A percentile compares a stretch with the other conserved stretches of the same genome.
These are phyloP conservation scores for Myotis myotis DNA, from an alignment of 2,797 vertebrate species.

Conservation along the genomic window DNA sequence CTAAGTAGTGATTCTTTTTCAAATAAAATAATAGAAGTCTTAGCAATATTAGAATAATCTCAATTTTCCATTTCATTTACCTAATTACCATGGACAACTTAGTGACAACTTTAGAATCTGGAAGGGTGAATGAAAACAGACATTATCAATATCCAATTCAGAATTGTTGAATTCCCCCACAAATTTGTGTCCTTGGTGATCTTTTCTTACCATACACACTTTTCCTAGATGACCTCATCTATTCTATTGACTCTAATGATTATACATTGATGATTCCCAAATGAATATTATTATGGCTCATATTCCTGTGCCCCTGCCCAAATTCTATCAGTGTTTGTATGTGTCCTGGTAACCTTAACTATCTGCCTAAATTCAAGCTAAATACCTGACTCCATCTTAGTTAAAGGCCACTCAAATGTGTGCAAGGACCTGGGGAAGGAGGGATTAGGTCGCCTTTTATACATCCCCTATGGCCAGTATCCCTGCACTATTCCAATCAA, in stretches of 20 bases:
- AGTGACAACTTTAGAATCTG: neutral
- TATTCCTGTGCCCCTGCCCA: neutral
- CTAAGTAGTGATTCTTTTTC: neutral
- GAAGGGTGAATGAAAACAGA: neutral
- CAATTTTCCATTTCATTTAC: neutral
- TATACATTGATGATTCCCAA: neutral
- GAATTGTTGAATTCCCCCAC: neutral
- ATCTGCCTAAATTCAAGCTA: neutral
- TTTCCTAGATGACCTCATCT: neutral
- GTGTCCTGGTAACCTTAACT: neutral
- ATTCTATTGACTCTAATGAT: neutral
- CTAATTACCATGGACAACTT: neutral
- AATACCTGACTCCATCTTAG: neutral
- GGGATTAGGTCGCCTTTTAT: neutral
- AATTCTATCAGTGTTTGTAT: neutral
- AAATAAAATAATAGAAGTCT: neutral
- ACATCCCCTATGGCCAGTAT: neutral
- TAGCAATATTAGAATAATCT: slow-evolving; percentile 11
- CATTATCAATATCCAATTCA: neutral
- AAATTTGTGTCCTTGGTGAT: neutral
- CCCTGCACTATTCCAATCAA: neutral
- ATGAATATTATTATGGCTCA: neutral
- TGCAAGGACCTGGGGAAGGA: rapidly evolving
- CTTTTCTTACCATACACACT: neutral
- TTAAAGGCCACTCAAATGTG: neutral